Conservation (phyloP, 1,140 invertebrate genomes). For the Calliphora vicina region DNA sequence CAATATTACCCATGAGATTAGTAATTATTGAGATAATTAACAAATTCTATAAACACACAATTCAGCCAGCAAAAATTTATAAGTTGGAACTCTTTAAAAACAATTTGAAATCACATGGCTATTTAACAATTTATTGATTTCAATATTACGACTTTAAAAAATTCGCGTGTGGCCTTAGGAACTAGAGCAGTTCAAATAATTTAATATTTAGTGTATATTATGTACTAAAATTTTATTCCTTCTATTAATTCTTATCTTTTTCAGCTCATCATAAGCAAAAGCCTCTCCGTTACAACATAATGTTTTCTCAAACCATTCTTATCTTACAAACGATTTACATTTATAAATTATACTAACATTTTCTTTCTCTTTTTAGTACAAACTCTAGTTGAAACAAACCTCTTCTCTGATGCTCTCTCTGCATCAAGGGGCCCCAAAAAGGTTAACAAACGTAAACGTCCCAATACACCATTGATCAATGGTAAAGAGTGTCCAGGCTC, state of each 20-base stretch:
- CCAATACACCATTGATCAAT: constrained; percentile 68
- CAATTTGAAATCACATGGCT: no score
- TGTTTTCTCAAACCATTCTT: background rate
- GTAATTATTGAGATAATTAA: no score
- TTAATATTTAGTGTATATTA: no score
- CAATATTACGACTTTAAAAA: no score
- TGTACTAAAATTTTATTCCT: no score
- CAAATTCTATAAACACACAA: no score
- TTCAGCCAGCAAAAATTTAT: no score
- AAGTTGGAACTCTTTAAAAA: no score
- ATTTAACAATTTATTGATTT: no score
- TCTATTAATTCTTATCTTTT: background rate
- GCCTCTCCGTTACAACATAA: background rate
- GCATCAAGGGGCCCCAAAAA: constrained; percentile 74
- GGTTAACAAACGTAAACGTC: constrained; percentile 78
- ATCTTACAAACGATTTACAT: background rate
- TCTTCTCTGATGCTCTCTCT: constrained; percentile 90
- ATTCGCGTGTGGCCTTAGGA: no score
- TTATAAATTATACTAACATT: background rate
- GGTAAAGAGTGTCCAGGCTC: constrained; percentile 66
- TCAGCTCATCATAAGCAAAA: constrained; percentile 15
- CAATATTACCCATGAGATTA: no score
- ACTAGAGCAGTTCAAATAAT: no score
- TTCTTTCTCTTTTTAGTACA: constrained; percentile 69
- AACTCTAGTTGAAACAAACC: constrained; percentile 85